Base-by-base conservation (phyloP, 2,888 invertebrate genomes). In the Pediacus dermestoides region DNA sequence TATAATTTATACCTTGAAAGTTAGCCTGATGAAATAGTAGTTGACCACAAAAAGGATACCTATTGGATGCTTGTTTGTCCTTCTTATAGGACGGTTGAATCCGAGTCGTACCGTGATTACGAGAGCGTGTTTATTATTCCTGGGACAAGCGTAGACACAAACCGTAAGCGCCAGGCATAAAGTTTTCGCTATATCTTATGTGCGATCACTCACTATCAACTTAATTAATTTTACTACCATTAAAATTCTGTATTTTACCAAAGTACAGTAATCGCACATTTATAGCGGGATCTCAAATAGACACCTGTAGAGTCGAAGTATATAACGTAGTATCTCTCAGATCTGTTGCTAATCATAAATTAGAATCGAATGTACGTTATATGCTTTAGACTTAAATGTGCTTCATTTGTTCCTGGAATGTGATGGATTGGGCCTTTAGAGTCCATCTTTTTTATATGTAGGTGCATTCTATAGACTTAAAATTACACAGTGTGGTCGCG, bases 91-190 rank as follows among this genome's bases (percentile, higher is more conserved):
- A 70, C 69, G 71, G 76, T 74, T 68, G 71, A 72, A 71, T 73
- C 74, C 70, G 75, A 77, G 70, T 73, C 75, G 67, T 75, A 77
- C 74, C 77, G 80, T 75, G 81, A 81, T 77, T 80, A 80, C 76
- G 80, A 81, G 76, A 81, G 80, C 73, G 81, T 81, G 71, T 81
- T 81, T 79, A 81, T 80, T 74, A 81, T 81, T 72, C 76, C 76
- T 70, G 76, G 76, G 74, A 74, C 76, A 74, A 75, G 75, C 74
- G 74, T 75, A 72, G 75, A 74, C 71, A 74, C 74, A 67, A 76
- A 75, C 74, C 75, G 76, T 77, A 77, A 77, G 76, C 64, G 58
- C 50, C 50, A 60, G 52, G 57, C 55, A 46, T 52, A 46, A 45
- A 47, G 53, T 58, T 64, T 64, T 66, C 66, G 63, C 64, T 65